phyloP scores from a whole-genome alignment of 2,797 vertebrate genomes.

The Avahi laniger region DNA sequence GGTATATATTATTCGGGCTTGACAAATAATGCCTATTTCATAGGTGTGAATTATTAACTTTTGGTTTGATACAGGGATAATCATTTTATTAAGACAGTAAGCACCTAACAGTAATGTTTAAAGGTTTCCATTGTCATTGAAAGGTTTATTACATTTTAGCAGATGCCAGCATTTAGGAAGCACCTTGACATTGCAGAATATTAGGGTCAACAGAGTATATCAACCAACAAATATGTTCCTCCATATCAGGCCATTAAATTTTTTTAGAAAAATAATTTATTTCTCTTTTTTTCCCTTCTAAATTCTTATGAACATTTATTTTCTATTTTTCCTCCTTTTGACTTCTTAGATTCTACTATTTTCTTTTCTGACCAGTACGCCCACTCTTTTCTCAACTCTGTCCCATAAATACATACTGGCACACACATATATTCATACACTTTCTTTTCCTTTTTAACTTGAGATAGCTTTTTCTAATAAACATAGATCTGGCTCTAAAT shows the following conservation, averaged over 20 bases:
- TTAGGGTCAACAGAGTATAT: not conserved
- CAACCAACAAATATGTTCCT: not conserved
- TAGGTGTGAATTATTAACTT: not conserved
- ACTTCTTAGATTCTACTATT: not conserved
- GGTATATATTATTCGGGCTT: not conserved
- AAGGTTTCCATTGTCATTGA: not conserved
- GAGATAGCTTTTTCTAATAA: slow-evolving; percentile 50
- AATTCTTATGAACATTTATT: not conserved
- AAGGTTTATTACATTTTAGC: not conserved
- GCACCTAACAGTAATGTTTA: not conserved
- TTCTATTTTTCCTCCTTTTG: not conserved
- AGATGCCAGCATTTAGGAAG: not conserved
- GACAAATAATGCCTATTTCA: not conserved
- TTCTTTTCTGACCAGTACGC: not conserved
- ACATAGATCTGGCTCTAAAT: slow-evolving; percentile 55
- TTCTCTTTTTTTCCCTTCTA: not conserved
- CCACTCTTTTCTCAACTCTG: not conserved
- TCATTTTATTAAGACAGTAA: not conserved
- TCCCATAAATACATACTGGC: not conserved
- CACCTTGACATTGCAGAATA: not conserved
- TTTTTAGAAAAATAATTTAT: not conserved
- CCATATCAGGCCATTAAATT: not conserved
- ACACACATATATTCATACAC: not conserved
- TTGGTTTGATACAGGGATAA: not conserved
- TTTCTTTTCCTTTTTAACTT: slow-evolving; percentile 3